Conservation (phyloP, 1,140 invertebrate species). For the Araneus ventricosus region DNA sequence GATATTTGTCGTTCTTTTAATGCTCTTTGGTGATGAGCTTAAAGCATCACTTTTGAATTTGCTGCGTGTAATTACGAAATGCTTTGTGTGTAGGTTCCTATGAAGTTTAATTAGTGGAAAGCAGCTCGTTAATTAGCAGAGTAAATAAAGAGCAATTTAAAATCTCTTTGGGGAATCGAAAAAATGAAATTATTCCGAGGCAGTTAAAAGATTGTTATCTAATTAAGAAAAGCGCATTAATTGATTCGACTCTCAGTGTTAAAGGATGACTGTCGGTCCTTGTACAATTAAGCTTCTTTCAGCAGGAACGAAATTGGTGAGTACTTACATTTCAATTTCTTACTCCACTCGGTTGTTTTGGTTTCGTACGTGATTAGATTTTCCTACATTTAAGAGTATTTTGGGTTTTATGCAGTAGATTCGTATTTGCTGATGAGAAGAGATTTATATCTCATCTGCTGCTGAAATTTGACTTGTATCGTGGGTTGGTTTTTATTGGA, state of each 20-base stretch:
- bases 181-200: background rate
- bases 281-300: background rate
- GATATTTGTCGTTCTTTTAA: too few species aligned
- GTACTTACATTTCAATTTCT: background rate
- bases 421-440: too few species aligned
- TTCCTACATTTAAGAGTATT: background rate
- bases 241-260: background rate
- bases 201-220: conserved; percentile 10
- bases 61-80: background rate
- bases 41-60: background rate
- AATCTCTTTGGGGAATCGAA: background rate
- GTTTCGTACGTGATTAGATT: background rate
- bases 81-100: background rate
- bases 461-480: too few species aligned
- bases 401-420: background rate
- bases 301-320: background rate
- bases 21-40: background rate
- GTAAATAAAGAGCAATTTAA: conserved; percentile 19
- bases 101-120: conserved; percentile 8
- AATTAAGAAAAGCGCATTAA: conserved; percentile 7
- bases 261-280: background rate
- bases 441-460: too few species aligned
- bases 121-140: background rate
- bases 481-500: too few species aligned
- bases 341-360: background rate